Evolutionary conservation across 2,888 invertebrate genomes (phyloP).

Genomic region (Aphidoletes aphidimyza): DNA sequence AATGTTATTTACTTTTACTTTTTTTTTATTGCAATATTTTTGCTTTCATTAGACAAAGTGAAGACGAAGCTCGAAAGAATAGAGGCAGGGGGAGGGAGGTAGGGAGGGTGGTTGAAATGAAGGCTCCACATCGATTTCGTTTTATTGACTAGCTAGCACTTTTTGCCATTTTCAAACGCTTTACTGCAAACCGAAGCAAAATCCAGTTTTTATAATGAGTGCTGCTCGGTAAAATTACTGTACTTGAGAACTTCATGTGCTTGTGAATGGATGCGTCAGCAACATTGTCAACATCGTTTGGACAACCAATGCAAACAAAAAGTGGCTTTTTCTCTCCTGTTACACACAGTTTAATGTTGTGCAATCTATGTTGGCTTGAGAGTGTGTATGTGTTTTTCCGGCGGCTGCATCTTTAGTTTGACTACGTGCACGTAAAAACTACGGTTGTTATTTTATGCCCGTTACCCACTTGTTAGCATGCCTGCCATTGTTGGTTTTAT

Average conservation of each 20-base stretch:
- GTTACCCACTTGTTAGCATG: background rate
- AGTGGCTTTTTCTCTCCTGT: no score
- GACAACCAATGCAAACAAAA: background rate
- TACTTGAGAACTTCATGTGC: background rate
- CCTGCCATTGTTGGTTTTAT: background rate
- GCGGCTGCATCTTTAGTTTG: background rate
- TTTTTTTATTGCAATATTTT: no score
- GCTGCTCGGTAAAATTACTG: background rate
- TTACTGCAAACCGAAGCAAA: constrained; percentile 14
- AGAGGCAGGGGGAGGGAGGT: no score
- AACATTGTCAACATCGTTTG: constrained; percentile 24
- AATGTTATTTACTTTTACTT: background rate
- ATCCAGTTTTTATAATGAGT: background rate
- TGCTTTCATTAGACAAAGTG: no score
- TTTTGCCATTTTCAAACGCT: background rate
- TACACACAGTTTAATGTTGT: constrained; percentile 20
- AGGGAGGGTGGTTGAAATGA: background rate
- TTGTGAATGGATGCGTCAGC: constrained; percentile 41
- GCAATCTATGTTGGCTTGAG: background rate
- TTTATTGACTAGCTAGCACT: background rate
- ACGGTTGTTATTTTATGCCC: background rate
- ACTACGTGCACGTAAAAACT: background rate
- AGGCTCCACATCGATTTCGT: background rate
- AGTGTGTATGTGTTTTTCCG: no score
- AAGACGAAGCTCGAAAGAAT: no score